Evolutionary conservation across 2,888 invertebrate genomes (phyloP), one percentile per base, ranked within the genome.

Genomic region (Cosmia trapezina): DNA sequence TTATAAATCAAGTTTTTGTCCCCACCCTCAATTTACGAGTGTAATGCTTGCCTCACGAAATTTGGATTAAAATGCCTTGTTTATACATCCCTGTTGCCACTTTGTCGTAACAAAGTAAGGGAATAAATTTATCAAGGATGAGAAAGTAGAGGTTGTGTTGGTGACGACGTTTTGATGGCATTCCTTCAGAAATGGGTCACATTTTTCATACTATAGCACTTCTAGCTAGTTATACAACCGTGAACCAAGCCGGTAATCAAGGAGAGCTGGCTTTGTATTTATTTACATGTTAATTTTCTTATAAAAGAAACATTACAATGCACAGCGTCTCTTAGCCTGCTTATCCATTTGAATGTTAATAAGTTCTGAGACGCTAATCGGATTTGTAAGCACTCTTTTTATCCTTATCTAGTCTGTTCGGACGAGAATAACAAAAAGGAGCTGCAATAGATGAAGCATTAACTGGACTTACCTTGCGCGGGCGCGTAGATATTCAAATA

Each of bases 401-500:
- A 74, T 74, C 73, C 47, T 33, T 60, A 47, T 57, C 19, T 59
- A 8, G 33, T 51, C 54, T 78, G n/a, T 57, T 65, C 22, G 12
- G 53, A 68, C 14, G 53, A 51, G 6, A 66, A 72, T 68, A 66
- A 62, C 19, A 59, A 28, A 37, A 51, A 17, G n/a, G 6, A 53
- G n/a, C 9, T 51, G 37, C 14, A 37, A n/a, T n/a, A 63, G 14
- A 63, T 9, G 49, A 59, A 74, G 57, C 54, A 78, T 68, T 66
- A 70, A 53, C 65, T 75, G 78, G 22, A 69, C 97, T 97, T 96
- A 99, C 99, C 99, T 98, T 98, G 98, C 88, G 98, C 98, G 69
- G 99, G 99, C 43, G 99, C 98, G 96, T 99, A 99, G 91, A 99
- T 98, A 95, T 99, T 99, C 92, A 99, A 97, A 94, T 99, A 99